Base-by-base conservation (phyloP, 2,797 vertebrate species). In the Poeciliopsis gracilis region DNA sequence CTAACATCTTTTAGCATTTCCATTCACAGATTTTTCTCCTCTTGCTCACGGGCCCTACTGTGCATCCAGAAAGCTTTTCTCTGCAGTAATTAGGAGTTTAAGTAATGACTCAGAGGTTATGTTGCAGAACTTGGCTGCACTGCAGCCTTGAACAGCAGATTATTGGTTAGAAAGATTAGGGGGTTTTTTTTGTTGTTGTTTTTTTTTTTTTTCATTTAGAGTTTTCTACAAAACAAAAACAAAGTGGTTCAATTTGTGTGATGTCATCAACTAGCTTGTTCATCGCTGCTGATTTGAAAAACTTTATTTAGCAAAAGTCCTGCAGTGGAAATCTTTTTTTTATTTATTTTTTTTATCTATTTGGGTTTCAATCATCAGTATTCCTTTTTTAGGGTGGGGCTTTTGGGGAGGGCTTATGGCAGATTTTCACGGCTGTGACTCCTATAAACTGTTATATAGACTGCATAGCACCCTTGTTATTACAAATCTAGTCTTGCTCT, bases 111-210 rank as follows among this genome's bases (percentile, higher is more conserved):
- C 38, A 8, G 46, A 30, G 12, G 13, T 47, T 71, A 30, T 59
- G 53, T 72, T 57, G 66, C 16, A 45, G 47, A 53, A 69, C n/a
- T 57, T 71, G 3, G 51, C 28, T 45, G n/a, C 41, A 51, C n/a
- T 57, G 6, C 43, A 12, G 51, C 51, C 30, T 71, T 59, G 28
- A 71, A 57, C 18, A 25, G 16, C 20, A 36, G 45, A 30, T 57
- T 70, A 30, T 71, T 70, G 7, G n/a, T 77, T 57, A 59, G 12
- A 16, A 46, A 59, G n/a, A 28, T 70, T 38, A 70, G 49, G 36
- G 36, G 5, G 5, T 4, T 4, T 38, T 38, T 38, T 38, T 38
- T 38, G 4, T 43, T 55, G 25, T 9, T 9, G 2, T 43, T 11
- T 43, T 43, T 43, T 11, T 43, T 43, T 69, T 23, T 36, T 7